Base-by-base conservation (phyloP, 2,113 vertebrate genomes). In the Heteronetta atricapilla region DNA sequence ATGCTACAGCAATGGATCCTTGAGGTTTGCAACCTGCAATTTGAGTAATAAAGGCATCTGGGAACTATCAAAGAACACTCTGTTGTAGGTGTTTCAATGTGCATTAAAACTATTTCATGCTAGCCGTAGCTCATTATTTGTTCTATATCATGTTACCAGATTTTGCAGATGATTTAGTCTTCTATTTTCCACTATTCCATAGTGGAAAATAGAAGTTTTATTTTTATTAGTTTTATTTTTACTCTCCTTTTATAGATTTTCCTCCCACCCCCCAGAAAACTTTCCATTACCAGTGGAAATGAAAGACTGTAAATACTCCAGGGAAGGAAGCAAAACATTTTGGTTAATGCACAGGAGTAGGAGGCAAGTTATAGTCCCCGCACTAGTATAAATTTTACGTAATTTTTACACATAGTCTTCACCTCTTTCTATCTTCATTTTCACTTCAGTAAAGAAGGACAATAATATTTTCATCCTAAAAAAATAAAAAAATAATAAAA, bases 151-250 rank as follows among this genome's bases (percentile, higher is more conserved):
- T 0, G 1, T 70, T 82, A 89, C 26, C 29, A 85, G 68, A 80
- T 70, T 88, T 64, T 82, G 33, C 18, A 90, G 48, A 83, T 48
- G 6, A 86, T 69, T 95, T 94, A 62, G 75, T 67, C 31, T 72
- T 86, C 60, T 67, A 8, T 94, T 86, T 91, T 89, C 15, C 19
- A 63, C 4, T 86, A 2, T 78, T 83, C 58, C 72, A 82, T n/a
- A 64, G n/a, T n/a, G n/a, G n/a, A n/a, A n/a, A n/a, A n/a, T n/a
- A n/a, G n/a, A n/a, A n/a, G n/a, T n/a, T n/a, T n/a, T n/a, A n/a
- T n/a, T n/a, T n/a, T n/a, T n/a, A n/a, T n/a, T n/a, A n/a, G n/a
- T 40, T 92, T 94, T 92, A 59, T 90, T 87, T 90, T 21, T 86
- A 66, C 4, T 91, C 13, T 67, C 11, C 66, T 28, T 85, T 91